Percentiles rank a stretch among this genome's conserved stretches.
These are phyloP conservation scores for Nanorana parkeri DNA, from an alignment of 2,113 vertebrate species.

Conservation along the genomic window DNA sequence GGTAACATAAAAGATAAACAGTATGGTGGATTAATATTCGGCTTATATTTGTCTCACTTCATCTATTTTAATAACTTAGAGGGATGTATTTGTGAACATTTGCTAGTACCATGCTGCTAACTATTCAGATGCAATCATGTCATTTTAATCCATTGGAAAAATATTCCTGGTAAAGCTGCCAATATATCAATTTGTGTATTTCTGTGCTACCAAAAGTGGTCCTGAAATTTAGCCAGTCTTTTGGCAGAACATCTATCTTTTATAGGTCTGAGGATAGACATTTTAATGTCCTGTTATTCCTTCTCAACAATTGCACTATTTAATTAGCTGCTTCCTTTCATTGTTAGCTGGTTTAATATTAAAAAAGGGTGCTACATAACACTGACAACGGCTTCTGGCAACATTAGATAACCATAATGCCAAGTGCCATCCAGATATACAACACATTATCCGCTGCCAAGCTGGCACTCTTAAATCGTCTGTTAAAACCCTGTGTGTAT, in stretches of 20 bases:
- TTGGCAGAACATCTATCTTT: background rate
- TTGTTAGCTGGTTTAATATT: background rate
- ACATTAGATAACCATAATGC: background rate
- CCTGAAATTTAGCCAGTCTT: background rate
- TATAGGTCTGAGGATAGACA: background rate
- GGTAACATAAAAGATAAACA: too few relatives aligned
- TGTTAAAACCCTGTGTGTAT: background rate
- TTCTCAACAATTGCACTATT: background rate
- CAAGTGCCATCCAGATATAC: conserved; percentile 1
- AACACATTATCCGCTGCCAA: background rate
- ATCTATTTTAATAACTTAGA: too few relatives aligned
- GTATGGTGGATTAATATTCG: too few relatives aligned
- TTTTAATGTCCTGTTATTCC: conserved; percentile 11
- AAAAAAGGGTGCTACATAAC: background rate
- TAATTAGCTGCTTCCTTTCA: background rate
- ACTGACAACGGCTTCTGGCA: background rate
- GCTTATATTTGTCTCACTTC: too few relatives aligned
- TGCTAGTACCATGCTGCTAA: too few relatives aligned
- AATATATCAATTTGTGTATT: too few relatives aligned
- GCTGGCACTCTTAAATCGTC: background rate
- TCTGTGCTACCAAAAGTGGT: too few relatives aligned
- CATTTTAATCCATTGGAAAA: too few relatives aligned
- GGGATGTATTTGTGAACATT: too few relatives aligned
- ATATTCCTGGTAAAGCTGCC: too few relatives aligned
- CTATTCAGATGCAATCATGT: too few relatives aligned